These are phyloP conservation scores for Porites rus DNA, from an alignment of 92 coral and sea anemone species.

Conservation along the genomic window DNA sequence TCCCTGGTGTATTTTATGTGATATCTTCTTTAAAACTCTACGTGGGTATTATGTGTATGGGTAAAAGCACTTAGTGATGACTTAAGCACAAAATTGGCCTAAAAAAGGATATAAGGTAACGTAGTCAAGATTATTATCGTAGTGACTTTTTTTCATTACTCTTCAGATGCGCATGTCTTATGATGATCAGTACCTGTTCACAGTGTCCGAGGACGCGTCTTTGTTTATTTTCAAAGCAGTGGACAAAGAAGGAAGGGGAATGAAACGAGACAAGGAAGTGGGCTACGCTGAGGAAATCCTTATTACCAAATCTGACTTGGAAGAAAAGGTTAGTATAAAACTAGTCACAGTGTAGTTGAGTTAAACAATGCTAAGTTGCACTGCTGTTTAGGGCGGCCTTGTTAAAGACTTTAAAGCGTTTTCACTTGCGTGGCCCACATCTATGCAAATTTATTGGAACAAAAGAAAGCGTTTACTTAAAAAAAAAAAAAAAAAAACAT, in stretches of 20 bases:
- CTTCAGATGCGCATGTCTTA: slow-evolving; percentile 98
- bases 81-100: no score
- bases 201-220: slow-evolving; percentile 96
- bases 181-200: slow-evolving; percentile 98
- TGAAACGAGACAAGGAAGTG: slow-evolving; percentile 96
- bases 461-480: no score
- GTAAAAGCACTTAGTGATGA: no score
- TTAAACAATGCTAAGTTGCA: background rate
- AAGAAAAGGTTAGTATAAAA: slow-evolving; percentile 81
- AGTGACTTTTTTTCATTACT: background rate
- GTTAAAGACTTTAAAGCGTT: no score
- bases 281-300: slow-evolving; percentile 99
- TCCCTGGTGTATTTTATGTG: background rate
- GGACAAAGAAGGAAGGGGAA: slow-evolving; percentile 98
- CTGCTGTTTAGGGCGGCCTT: no score
- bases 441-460: no score
- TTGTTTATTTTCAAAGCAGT: slow-evolving; percentile 96
- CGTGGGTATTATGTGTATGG: no score
- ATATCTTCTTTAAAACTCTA: background rate
- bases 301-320: slow-evolving; percentile 96
- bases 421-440: no score
- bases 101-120: no score
- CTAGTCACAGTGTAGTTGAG: background rate
- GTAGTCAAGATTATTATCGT: background rate
- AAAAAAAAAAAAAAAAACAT: no score